Base-by-base conservation (phyloP, 1,140 invertebrate genomes). In the Myzus persicae region DNA sequence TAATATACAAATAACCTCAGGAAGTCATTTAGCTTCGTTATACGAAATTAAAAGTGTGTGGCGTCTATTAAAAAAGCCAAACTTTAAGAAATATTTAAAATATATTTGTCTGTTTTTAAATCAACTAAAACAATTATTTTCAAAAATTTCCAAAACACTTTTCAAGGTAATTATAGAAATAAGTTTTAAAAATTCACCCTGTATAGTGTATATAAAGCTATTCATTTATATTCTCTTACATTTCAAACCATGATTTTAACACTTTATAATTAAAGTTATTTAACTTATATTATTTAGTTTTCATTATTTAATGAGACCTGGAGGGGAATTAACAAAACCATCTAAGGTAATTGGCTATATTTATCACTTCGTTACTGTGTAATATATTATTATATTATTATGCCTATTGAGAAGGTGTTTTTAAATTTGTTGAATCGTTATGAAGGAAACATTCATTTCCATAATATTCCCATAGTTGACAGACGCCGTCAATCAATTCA, bases 181-280 rank as follows among this genome's bases (percentile, higher is more conserved):
- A 5, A 18, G 59, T 76, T 14, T 76, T 20, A 76, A 76, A 76
- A 76, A n/a, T 14, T n/a, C 59, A 76, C n/a, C 14, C 5, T 76
- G n/a, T 76, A n/a, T 18, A 14, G 1, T 76, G n/a, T 76, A n/a
- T 18, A 14, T n/a, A n/a, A 18, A 36, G n/a, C 14, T 76, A 76
- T 76, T 11, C 26, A n/a, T 76, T 76, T 76, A n/a, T 14, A 42
- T 31, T 18, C 31, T 87, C 11, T 51, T 18, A 87, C 42, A 42
- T 87, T 87, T 87, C 11, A 87, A 11, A 36, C 85, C 85, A 14
- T 88, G 42, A 88, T 88, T n/a, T n/a, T 88, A 88, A 42, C 31
- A 46, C 42, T 48, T 46, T 88, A 88, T 88, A 88, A 36, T 88
- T 46, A 88, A 88, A 31, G 44, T 88, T 46, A 14, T 88, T 46